Percentiles rank a stretch among this genome's conserved stretches.
phyloP scores from a whole-genome alignment of 2,797 vertebrate species.

The Phrynocephalus guinanensis region DNA sequence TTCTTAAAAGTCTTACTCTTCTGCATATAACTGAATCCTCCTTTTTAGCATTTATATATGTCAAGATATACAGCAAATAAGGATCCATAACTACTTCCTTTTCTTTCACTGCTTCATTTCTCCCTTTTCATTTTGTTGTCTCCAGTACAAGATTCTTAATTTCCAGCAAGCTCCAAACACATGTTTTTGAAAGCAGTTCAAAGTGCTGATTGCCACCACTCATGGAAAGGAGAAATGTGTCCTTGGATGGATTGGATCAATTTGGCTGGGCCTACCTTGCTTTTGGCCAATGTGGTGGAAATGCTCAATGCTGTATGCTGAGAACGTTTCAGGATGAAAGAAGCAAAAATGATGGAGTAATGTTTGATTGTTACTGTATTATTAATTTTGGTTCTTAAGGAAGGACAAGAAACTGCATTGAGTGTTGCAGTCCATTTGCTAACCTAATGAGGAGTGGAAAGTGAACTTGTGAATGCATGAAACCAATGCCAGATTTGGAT shows the following conservation, averaged over 20 bases:
- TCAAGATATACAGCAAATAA: not conserved
- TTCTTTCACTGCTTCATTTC: constrained; percentile 33
- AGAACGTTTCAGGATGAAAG: constrained; percentile 54
- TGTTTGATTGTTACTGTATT: constrained; percentile 18
- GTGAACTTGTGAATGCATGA: not conserved
- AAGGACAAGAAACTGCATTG: not conserved
- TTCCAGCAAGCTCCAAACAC: constrained; percentile 66
- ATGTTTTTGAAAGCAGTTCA: constrained; percentile 69
- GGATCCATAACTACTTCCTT: constrained; percentile 51
- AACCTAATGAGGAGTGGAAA: not conserved
- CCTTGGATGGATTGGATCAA: constrained; percentile 67
- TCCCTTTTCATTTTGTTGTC: constrained; percentile 46
- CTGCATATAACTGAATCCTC: not conserved
- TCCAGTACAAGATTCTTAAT: constrained; percentile 48
- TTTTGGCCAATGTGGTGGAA: constrained; percentile 69
- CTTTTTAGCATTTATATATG: not conserved
- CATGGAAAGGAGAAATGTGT: constrained; percentile 62
- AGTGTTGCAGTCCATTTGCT: not conserved
- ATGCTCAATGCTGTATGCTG: constrained; percentile 49
- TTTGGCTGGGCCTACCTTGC: constrained; percentile 61
- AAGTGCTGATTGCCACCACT: constrained; percentile 59
- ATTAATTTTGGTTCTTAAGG: not conserved
- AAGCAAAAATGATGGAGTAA: constrained; percentile 52
- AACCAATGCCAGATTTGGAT: not conserved
- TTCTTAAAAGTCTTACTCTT: not conserved